Evolutionary conservation across 2,888 invertebrate genomes (phyloP).

Genomic region (Masnerella sp.): DNA sequence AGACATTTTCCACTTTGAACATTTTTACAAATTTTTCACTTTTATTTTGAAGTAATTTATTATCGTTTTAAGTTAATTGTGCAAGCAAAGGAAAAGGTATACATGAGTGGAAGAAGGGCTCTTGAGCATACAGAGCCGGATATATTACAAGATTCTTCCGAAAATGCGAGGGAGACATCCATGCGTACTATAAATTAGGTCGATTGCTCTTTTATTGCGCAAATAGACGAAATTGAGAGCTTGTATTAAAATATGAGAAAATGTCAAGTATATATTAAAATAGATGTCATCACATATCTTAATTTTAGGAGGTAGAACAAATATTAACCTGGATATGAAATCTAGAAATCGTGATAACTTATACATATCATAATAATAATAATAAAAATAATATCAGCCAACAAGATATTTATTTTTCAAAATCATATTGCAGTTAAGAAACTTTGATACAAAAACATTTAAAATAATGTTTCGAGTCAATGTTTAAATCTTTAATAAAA

Average conservation of each 20-base stretch:
- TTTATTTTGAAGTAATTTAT: neutral
- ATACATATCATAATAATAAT: too few species aligned
- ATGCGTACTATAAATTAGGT: conserved; percentile 24
- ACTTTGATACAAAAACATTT: too few species aligned
- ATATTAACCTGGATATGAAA: too few species aligned
- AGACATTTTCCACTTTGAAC: neutral
- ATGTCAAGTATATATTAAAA: neutral
- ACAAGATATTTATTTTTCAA: too few species aligned
- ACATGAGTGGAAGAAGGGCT: conserved; percentile 7
- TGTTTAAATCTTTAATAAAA: too few species aligned
- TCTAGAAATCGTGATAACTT: too few species aligned
- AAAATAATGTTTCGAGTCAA: too few species aligned
- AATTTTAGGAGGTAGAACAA: too few species aligned
- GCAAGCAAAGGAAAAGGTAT: neutral
- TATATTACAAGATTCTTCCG: conserved; percentile 30
- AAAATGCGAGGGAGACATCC: conserved; percentile 26
- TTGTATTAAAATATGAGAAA: conserved; percentile 14
- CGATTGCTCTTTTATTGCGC: conserved; percentile 19
- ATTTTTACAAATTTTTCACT: neutral
- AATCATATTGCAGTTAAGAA: too few species aligned
- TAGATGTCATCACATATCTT: too few species aligned
- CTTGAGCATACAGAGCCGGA: conserved; percentile 19
- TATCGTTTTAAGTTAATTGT: conserved; percentile 8
- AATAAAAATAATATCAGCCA: too few species aligned
- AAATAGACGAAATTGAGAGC: conserved; percentile 27